Evolutionary conservation across 2,113 vertebrate genomes (phyloP).

Genomic region (Tiliqua scincoides): DNA sequence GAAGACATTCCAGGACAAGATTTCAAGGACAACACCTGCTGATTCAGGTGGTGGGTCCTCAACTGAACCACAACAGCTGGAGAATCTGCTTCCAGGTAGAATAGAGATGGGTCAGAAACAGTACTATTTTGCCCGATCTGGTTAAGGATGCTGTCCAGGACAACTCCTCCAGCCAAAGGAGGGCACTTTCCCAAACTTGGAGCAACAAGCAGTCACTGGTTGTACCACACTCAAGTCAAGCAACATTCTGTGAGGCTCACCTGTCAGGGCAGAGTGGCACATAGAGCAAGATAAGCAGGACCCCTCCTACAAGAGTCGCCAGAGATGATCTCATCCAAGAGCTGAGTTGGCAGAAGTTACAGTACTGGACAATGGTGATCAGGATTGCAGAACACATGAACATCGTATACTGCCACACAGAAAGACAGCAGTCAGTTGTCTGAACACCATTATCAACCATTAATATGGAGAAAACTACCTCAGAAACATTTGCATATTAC

Average conservation of each 20-base stretch:
- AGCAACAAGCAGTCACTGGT: background rate
- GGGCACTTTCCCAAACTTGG: no score
- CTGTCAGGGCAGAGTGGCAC: slow-evolving; percentile 79
- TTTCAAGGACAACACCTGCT: background rate
- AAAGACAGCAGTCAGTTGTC: slow-evolving; percentile 31
- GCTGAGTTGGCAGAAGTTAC: slow-evolving; percentile 98
- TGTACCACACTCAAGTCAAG: accelerated
- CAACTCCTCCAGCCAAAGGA: background rate
- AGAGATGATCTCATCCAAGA: slow-evolving; percentile 98
- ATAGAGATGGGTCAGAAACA: background rate
- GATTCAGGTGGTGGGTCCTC: background rate
- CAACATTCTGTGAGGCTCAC: slow-evolving; percentile 48
- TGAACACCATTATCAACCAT: accelerated
- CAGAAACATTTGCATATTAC: accelerated
- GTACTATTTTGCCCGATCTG: background rate
- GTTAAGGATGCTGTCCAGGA: no score
- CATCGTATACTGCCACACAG: slow-evolving; percentile 83
- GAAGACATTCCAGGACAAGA: background rate
- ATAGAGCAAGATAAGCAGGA: slow-evolving; percentile 88
- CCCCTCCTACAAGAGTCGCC: slow-evolving; percentile 85
- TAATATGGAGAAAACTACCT: background rate
- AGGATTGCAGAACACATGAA: slow-evolving; percentile 91
- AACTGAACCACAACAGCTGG: no score
- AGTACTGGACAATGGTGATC: slow-evolving; percentile 94
- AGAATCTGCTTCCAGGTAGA: background rate